Evolutionary conservation across 2,888 invertebrate species (phyloP).

Genomic region (Blastobasis lacticolella): DNA sequence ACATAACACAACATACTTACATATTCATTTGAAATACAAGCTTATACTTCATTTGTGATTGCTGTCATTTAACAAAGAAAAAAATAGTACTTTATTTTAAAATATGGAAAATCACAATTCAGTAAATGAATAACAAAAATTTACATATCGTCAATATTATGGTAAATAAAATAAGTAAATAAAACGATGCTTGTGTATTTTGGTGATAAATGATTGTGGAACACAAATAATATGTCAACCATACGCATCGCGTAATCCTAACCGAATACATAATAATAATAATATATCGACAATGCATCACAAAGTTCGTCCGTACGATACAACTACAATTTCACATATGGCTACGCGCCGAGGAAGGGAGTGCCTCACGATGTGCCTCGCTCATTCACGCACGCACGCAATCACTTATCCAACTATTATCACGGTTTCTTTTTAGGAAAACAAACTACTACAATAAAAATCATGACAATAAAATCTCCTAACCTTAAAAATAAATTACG

Average conservation of each 20-base stretch:
- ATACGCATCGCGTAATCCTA: slow-evolving; percentile 29
- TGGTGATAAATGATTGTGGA: slow-evolving; percentile 5
- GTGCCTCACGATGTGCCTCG: slow-evolving; percentile 62
- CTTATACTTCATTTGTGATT: too few species aligned
- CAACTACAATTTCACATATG: slow-evolving; percentile 37
- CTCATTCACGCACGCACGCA: slow-evolving; percentile 51
- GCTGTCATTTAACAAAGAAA: too few species aligned
- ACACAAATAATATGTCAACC: slow-evolving; percentile 39
- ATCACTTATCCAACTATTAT: slow-evolving; percentile 70
- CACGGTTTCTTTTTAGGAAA: slow-evolving; percentile 64
- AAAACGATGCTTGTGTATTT: too few species aligned
- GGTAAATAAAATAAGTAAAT: too few species aligned
- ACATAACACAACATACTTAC: too few species aligned
- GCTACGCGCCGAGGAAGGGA: slow-evolving; percentile 59
- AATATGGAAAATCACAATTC: too few species aligned
- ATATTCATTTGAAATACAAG: too few species aligned
- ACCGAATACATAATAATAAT: too few species aligned
- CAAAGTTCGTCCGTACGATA: slow-evolving; percentile 50
- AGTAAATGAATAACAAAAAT: too few species aligned
- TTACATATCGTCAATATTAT: too few species aligned
- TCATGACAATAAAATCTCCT: slow-evolving; percentile 63
- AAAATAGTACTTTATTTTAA: too few species aligned
- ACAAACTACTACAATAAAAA: slow-evolving; percentile 56
- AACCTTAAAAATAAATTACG: slow-evolving; percentile 69
- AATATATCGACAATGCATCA: slow-evolving; percentile 51